These are phyloP conservation scores for Eulacestoma nigropectus DNA, from an alignment of 2,113 vertebrate species.

Conservation along the genomic window DNA sequence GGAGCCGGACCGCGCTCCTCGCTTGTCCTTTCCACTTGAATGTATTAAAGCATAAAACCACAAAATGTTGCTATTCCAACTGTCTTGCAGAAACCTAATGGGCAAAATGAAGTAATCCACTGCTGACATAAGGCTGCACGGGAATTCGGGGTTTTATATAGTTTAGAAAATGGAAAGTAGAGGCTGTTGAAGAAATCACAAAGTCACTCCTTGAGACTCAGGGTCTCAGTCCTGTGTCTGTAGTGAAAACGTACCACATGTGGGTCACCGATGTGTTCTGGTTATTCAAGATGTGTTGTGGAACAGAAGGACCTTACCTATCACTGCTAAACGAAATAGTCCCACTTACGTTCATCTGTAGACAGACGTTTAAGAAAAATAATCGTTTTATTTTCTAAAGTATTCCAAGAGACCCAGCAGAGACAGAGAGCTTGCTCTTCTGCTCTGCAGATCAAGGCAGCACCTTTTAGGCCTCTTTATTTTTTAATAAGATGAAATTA, in stretches of 20 bases:
- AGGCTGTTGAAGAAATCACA: background rate
- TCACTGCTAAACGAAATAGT: background rate
- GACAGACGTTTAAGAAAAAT: background rate
- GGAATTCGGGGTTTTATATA: background rate
- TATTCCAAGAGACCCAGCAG: background rate
- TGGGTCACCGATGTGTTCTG: background rate
- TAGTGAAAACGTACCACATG: accelerated
- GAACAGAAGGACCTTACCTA: background rate
- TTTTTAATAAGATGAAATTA: background rate
- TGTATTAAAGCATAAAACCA: background rate
- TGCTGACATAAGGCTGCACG: background rate
- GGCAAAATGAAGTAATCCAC: background rate
- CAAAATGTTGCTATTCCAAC: accelerated
- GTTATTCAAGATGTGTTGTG: background rate
- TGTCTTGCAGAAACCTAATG: accelerated
- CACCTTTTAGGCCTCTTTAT: background rate
- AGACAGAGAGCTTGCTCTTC: background rate
- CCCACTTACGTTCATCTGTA: background rate
- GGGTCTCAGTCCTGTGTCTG: accelerated
- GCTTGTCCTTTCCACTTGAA: background rate
- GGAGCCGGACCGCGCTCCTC: accelerated
- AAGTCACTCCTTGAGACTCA: background rate
- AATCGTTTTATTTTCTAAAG: background rate
- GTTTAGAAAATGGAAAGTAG: background rate
- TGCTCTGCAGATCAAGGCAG: background rate